Evolutionary conservation across 2,888 invertebrate species (phyloP), one percentile per base, ranked within the genome.

Genomic region (Drosophila leonis): DNA sequence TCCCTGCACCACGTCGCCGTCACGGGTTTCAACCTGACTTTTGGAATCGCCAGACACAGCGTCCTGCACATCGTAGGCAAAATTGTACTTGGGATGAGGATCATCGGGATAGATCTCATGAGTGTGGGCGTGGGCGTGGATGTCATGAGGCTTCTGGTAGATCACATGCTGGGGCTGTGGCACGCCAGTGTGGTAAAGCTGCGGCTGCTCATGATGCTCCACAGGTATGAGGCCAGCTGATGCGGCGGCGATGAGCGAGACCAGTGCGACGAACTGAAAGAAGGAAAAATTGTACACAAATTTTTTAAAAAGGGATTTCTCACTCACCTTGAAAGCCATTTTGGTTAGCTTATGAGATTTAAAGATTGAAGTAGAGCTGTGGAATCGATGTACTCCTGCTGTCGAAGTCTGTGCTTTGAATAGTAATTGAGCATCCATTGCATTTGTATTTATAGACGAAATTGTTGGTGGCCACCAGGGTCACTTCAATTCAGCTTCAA

Each of bases 1-100:
- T 48, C 93, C 93, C 63, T 91, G 91, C 8, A 93, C 93, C 35
- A 92, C 90, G 82, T 93, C 93, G 44, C 93, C 93, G 51, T 92
- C 92, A 35, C 93, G 92, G 18, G 83, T 78, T 80, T 93, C 93
- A 27, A 84, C 84, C 73, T 93, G 93, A 71, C 90, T 92, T 82
- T 93, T 93, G 31, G 92, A 91, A 62, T 93, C 93, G 4, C 93
- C 93, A 4, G 93, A 92, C 2, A 92, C 61, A 12, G 83, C 66
- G 72, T 93, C 93, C 74, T 92, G 88, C 6, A 93, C 91, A 70
- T 93, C 92, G 60, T 93, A 93, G 59, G 91, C 91, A 65, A 92
- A 93, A 71, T 90, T 92, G 76, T 91, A 91, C 66, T 91, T 90
- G 67, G 92, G 91, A 82, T 91, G 91, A 24, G 91, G 85, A 70